These are phyloP conservation scores for Rhynchonycteris naso DNA, from an alignment of 2,797 vertebrate species.

Conservation along the genomic window DNA sequence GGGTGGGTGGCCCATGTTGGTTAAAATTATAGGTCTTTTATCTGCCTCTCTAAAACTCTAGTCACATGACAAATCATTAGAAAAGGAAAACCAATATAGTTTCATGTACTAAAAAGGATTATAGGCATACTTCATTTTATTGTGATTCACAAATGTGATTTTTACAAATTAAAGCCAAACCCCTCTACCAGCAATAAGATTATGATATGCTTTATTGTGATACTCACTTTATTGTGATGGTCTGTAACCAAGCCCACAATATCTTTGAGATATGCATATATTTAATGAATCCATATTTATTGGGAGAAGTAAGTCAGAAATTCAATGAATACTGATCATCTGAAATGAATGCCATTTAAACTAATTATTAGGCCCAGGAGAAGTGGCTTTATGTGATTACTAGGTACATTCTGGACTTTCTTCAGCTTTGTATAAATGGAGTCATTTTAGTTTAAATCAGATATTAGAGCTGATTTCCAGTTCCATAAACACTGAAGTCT, in stretches of 20 bases:
- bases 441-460: not conserved
- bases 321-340: not conserved
- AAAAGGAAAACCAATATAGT: slow-evolving; percentile 3
- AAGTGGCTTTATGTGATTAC: not conserved
- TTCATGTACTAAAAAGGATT: not conserved
- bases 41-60: not conserved
- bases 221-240: not conserved
- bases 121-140: not conserved
- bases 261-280: not conserved
- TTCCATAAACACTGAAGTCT: not conserved
- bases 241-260: not conserved
- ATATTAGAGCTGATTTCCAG: not conserved
- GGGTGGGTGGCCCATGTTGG: not conserved
- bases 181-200: not conserved
- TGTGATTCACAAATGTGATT: not conserved
- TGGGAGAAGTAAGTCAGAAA: slow-evolving; percentile 39
- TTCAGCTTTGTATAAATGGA: not conserved
- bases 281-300: slow-evolving; percentile 21
- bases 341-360: slow-evolving; percentile 11
- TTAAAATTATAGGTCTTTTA: not conserved
- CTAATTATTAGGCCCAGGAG: not conserved
- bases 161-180: not conserved
- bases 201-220: not conserved
- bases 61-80: not conserved
- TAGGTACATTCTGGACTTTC: not conserved